phyloP scores from a whole-genome alignment of 92 coral and sea anemone species.

The Umimayanthus kanabou region DNA sequence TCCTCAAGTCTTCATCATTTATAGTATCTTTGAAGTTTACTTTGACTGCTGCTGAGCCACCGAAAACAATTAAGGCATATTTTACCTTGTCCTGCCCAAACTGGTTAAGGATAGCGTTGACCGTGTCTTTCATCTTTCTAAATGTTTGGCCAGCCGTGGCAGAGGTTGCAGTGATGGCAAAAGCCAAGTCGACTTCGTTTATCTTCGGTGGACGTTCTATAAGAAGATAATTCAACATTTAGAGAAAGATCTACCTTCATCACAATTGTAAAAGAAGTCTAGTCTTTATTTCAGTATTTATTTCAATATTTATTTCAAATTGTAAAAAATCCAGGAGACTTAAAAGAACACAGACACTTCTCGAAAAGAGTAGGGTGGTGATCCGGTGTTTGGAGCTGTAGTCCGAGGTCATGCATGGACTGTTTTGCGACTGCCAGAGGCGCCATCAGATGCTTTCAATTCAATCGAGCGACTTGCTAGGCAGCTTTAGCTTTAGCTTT shows the following conservation, averaged over 20 bases:
- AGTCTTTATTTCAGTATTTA: too few relatives aligned
- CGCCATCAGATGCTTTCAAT: too few relatives aligned
- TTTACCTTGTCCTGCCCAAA: slow-evolving; percentile 41
- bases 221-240: background rate
- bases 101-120: slow-evolving; percentile 44
- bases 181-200: slow-evolving; percentile 43
- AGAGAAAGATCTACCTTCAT: background rate
- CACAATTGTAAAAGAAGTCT: too few relatives aligned
- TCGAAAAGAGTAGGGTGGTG: too few relatives aligned
- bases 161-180: slow-evolving; percentile 57
- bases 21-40: slow-evolving; percentile 67
- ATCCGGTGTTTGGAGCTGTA: too few relatives aligned
- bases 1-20: slow-evolving; percentile 43
- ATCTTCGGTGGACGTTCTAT: slow-evolving; percentile 28
- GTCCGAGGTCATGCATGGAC: too few relatives aligned
- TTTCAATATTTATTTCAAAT: too few relatives aligned
- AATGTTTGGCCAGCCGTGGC: slow-evolving; percentile 34
- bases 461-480: too few relatives aligned
- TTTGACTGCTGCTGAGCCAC: slow-evolving; percentile 57
- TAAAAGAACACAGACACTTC: too few relatives aligned
- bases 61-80: slow-evolving; percentile 79
- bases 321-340: too few relatives aligned
- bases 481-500: too few relatives aligned
- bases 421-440: too few relatives aligned
- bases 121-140: slow-evolving; percentile 45